Percentiles rank a stretch among this genome's conserved stretches.
These are phyloP conservation scores for Scaptomyza polygonia DNA, from an alignment of 2,888 invertebrate genomes.

Conservation along the genomic window DNA sequence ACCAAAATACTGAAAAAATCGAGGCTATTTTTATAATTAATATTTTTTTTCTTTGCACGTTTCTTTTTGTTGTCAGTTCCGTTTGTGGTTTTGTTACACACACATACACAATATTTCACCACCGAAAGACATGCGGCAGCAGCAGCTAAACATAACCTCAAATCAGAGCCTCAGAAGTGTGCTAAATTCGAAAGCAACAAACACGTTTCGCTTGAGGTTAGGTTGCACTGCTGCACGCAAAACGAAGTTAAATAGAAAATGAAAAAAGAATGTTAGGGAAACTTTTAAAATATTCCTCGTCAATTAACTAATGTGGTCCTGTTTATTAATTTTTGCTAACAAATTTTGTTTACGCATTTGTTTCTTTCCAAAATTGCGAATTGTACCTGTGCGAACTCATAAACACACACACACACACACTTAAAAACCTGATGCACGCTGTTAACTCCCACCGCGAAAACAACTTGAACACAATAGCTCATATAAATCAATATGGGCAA, in stretches of 20 bases:
- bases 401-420: conserved; percentile 28
- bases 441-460: conserved; percentile 24
- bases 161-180: conserved; percentile 28
- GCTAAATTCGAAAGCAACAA: conserved; percentile 50
- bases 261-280: conserved; percentile 19
- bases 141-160: conserved; percentile 64
- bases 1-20: conserved; percentile 82
- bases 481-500: conserved; percentile 90
- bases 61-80: conserved; percentile 44
- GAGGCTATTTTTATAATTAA: conserved; percentile 24
- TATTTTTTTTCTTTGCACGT: conserved; percentile 62
- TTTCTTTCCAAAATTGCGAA: conserved; percentile 61
- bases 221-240: conserved; percentile 51
- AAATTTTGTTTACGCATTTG: conserved; percentile 70
- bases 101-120: conserved; percentile 37
- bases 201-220: conserved; percentile 75
- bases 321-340: conserved; percentile 70
- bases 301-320: conserved; percentile 36
- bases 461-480: conserved; percentile 64
- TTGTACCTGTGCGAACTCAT: conserved; percentile 48
- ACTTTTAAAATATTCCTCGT: not conserved
- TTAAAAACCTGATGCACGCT: conserved; percentile 49
- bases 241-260: conserved; percentile 32
- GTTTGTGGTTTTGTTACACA: conserved; percentile 46
- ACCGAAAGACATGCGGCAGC: conserved; percentile 61